Conservation (phyloP, 2,113 vertebrate species). For the Phylloscopus trochilus region DNA sequence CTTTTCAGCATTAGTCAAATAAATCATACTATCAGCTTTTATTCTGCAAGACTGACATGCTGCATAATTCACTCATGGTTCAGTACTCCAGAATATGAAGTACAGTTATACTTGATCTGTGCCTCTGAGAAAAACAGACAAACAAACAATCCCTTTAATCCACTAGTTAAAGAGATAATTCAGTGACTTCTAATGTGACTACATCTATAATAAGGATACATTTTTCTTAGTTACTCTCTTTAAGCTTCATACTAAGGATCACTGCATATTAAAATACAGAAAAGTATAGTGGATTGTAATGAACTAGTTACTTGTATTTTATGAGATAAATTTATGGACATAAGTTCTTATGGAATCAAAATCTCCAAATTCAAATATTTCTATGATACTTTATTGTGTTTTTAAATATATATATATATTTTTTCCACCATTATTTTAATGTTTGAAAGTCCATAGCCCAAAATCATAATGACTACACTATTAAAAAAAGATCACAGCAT, state of each 20-base stretch:
- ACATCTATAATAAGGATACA: neutral
- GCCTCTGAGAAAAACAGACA: neutral
- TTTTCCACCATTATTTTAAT: neutral
- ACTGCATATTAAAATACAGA: neutral
- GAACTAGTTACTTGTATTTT: neutral
- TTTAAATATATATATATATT: neutral
- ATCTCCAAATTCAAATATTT: neutral
- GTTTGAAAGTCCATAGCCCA: neutral
- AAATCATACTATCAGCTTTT: neutral
- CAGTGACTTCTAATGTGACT: neutral
- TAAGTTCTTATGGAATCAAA: neutral
- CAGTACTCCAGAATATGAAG: neutral
- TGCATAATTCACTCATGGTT: neutral
- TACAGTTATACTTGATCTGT: neutral
- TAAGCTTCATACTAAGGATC: neutral
- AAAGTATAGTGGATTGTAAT: neutral
- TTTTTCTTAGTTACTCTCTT: neutral
- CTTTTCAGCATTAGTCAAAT: neutral
- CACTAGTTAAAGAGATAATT: neutral
- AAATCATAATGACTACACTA: neutral
- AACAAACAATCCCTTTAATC: neutral
- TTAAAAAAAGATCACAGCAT: neutral
- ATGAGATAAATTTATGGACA: neutral
- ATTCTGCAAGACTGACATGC: neutral
- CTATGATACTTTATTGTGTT: neutral